Conservation (phyloP, 2,113 vertebrate species). For the Malurus melanocephalus region DNA sequence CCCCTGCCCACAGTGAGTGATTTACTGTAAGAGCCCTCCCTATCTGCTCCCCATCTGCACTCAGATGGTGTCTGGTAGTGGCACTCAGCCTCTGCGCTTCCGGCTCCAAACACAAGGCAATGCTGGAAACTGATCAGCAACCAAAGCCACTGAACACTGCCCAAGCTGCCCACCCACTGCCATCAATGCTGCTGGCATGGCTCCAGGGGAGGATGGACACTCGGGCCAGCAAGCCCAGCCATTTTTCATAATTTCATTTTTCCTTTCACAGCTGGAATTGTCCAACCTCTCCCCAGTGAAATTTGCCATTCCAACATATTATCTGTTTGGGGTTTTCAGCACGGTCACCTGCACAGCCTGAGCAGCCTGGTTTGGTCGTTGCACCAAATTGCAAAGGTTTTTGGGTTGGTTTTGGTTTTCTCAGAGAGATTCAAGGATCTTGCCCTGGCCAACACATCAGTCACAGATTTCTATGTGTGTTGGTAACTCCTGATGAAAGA, state of each 20-base stretch:
- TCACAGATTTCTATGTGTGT: background rate
- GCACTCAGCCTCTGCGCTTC: background rate
- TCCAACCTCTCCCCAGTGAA: background rate
- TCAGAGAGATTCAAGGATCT: background rate
- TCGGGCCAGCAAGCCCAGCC: background rate
- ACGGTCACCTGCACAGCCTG: accelerated
- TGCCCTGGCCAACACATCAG: background rate
- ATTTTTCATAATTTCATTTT: background rate
- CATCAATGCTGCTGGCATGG: accelerated
- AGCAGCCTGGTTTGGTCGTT: background rate
- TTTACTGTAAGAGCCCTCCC: slow-evolving; percentile 29
- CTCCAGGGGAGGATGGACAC: background rate
- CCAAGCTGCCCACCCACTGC: background rate
- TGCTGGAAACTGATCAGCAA: background rate
- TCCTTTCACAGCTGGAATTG: background rate
- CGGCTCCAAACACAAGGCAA: background rate
- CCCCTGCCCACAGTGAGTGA: background rate
- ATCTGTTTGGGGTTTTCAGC: background rate
- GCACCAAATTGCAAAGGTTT: background rate
- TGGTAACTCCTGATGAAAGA: background rate
- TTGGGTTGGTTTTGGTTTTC: background rate
- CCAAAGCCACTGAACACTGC: accelerated
- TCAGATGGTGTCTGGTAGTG: slow-evolving; percentile 38
- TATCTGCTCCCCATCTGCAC: background rate
- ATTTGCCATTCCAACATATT: background rate